Percentiles rank a stretch among this genome's conserved stretches.
Evolutionary conservation across 2,113 vertebrate genomes (phyloP).

Genomic region (Scomber scombrus): DNA sequence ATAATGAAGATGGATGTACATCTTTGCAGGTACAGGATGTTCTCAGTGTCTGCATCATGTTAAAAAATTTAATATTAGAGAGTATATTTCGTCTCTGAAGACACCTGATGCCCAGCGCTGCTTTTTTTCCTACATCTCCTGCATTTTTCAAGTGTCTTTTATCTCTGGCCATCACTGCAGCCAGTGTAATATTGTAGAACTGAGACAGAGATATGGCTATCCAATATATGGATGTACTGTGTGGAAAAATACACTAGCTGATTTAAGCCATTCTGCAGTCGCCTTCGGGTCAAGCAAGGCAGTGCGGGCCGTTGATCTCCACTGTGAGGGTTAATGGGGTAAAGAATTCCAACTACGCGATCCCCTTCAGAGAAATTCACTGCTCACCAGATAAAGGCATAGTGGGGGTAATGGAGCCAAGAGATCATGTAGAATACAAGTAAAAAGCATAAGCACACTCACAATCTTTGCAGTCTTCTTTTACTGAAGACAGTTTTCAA

Average conservation of each 20-base stretch:
- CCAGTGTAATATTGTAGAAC: conserved; percentile 21
- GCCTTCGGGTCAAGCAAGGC: neutral
- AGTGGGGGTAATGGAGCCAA: conserved; percentile 2
- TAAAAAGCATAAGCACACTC: neutral
- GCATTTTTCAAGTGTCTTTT: conserved; percentile 40
- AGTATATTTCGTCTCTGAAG: neutral
- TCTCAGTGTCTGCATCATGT: conserved; percentile 36
- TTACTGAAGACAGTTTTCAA: neutral
- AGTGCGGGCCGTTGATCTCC: conserved; percentile 16
- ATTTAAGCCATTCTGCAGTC: conserved; percentile 1
- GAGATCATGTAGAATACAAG: conserved; percentile 23
- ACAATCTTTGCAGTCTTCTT: conserved; percentile 1
- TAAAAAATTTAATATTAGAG: conserved; percentile 45
- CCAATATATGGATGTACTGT: conserved; percentile 12
- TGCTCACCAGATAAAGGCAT: conserved; percentile 19
- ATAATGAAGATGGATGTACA: conserved; percentile 18
- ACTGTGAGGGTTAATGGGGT: conserved; percentile 56
- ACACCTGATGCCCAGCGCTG: conserved; percentile 22
- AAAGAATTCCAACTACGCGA: conserved; percentile 40
- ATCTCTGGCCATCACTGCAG: conserved; percentile 18
- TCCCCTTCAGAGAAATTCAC: conserved; percentile 35
- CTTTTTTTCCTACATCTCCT: conserved; percentile 6
- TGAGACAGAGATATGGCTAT: neutral
- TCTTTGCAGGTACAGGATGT: conserved; percentile 37
- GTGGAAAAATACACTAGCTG: neutral